Base-by-base conservation (phyloP, 1,140 invertebrate species). In the Bradysia coprophila region DNA sequence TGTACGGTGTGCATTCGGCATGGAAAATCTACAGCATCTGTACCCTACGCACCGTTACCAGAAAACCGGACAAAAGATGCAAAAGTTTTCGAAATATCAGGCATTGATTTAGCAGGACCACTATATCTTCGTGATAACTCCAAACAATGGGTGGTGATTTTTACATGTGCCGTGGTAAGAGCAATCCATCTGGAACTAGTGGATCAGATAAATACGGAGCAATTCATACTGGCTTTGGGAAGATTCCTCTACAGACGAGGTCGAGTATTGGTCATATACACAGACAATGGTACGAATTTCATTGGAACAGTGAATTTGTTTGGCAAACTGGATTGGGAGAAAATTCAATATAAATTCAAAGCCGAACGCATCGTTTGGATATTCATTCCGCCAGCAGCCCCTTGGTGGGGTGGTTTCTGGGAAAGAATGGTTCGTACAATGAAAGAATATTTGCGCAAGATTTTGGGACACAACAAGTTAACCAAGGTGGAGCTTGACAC, bases 161-260 rank as follows among this genome's bases (percentile, higher is more conserved):
- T 66, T 48, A 45, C 63, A 1, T 66, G 62, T 46, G 55, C 61
- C 42, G 46, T 47, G 0, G 61, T 61, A 4, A 54, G 53, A 39
- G 61, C 57, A 2, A 47, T 63, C n/a, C 63, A 65, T 42, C 39
- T 67, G n/a, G 61, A 67, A 46, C 11, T 58, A 8, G 55, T 59
- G 1, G 33, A 39, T 3, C 50, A 60, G 43, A 22, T 64, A 13
- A 50, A 50, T 6, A 54, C 58, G 4, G 51, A 54, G 37, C 46
- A 49, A 3, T 61, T 63, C 43, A 10, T 63, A 1, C 32, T 43
- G 9, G 49, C 52, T 3, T 51, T 63, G 6, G 47, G 46, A n/a
- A 45, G 57, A 6, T 63, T 64, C 45, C 40, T 54, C 5, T 31
- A 48, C 1, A 31, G 54, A 15, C 37, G 60, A 32, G 57, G 57